Conservation (phyloP, 2,113 vertebrate species). For the Rhinolophus ferrumequinum region DNA sequence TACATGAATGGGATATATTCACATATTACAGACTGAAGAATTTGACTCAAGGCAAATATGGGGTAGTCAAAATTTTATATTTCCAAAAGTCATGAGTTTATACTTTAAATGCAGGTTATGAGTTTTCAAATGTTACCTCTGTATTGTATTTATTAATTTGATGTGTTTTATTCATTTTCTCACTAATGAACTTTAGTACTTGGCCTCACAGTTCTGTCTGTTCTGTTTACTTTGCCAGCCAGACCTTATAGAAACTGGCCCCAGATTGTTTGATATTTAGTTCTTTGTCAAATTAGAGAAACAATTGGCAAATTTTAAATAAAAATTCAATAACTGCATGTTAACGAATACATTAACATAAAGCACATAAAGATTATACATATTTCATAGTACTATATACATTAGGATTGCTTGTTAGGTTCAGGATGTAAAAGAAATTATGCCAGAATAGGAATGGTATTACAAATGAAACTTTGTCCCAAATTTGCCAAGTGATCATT, state of each 20-base stretch:
- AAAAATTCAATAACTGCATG: slow-evolving; percentile 36
- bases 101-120: not conserved
- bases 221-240: not conserved
- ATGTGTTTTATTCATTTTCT: not conserved
- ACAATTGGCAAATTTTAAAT: slow-evolving; percentile 18
- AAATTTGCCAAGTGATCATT: not conserved
- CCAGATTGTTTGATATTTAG: not conserved
- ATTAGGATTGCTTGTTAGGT: not conserved
- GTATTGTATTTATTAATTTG: slow-evolving; percentile 3
- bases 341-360: not conserved
- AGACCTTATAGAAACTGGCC: not conserved
- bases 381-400: not conserved
- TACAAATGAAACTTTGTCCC: not conserved
- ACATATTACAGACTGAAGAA: slow-evolving; percentile 11
- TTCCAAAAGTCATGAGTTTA: slow-evolving; percentile 4
- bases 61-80: not conserved
- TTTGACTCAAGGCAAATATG: not conserved
- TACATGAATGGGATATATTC: not conserved
- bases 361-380: not conserved
- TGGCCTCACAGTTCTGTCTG: not conserved
- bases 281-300: slow-evolving; percentile 18
- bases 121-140: slow-evolving; percentile 18
- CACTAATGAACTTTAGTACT: slow-evolving; percentile 1
- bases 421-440: not conserved
- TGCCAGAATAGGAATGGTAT: not conserved